Evolutionary conservation across 2,888 invertebrate species (phyloP).

Genomic region (Ornithoptera priamus): DNA sequence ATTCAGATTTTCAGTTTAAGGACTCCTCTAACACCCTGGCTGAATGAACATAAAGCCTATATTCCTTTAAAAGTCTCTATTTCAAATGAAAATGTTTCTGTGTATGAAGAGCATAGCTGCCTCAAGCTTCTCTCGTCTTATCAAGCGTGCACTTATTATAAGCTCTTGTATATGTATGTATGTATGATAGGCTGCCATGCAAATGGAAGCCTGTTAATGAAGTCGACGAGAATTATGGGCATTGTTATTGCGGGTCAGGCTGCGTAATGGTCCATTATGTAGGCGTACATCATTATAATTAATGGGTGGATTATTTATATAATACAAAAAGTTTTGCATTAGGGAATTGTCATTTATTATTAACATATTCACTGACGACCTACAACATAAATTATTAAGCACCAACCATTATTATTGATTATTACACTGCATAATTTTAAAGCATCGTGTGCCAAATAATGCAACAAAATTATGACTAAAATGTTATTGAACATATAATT

Average conservation of each 20-base stretch:
- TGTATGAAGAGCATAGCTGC: constrained; percentile 45
- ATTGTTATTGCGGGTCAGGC: constrained; percentile 74
- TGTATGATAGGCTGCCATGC: constrained; percentile 67
- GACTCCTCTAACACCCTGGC: constrained; percentile 34
- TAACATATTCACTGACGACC: background rate
- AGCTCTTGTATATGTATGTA: constrained; percentile 51
- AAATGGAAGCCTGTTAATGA: constrained; percentile 80
- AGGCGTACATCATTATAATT: constrained; percentile 74
- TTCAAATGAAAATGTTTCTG: constrained; percentile 24
- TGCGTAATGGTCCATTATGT: constrained; percentile 73
- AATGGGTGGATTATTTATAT: constrained; percentile 69
- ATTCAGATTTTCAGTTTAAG: constrained; percentile 41
- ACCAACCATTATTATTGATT: too few relatives aligned
- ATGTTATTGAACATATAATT: too few relatives aligned
- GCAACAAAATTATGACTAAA: too few relatives aligned
- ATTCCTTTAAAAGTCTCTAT: constrained; percentile 35
- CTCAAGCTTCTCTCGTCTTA: constrained; percentile 51
- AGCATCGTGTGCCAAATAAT: too few relatives aligned
- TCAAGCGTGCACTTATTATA: constrained; percentile 57
- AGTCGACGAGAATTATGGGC: constrained; percentile 77
- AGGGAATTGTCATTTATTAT: background rate
- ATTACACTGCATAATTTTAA: too few relatives aligned
- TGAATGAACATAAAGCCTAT: constrained; percentile 43
- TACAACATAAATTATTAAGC: background rate
- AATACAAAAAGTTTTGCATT: constrained; percentile 36